Conservation (phyloP, 1,140 invertebrate species). For the Pseudobourletiella spinata region DNA sequence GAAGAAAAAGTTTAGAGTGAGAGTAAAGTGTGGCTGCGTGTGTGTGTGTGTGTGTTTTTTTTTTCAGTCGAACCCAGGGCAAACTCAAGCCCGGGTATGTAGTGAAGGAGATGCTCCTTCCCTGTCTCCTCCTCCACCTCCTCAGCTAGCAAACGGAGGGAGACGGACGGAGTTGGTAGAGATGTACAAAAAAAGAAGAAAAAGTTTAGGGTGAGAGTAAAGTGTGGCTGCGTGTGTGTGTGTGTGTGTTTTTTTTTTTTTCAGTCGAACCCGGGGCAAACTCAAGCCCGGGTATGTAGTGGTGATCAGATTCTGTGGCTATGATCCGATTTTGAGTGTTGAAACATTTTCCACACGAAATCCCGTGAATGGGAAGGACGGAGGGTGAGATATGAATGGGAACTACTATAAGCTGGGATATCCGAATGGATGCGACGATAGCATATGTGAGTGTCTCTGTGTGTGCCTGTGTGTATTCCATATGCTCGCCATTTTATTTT, state of each 20-base stretch:
- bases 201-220: no score
- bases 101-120: no score
- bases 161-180: neutral
- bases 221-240: neutral
- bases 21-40: neutral
- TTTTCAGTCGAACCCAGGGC: no score
- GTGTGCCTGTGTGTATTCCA: neutral
- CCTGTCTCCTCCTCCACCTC: no score
- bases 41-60: neutral
- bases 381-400: neutral
- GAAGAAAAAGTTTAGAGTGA: neutral
- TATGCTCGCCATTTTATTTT: neutral
- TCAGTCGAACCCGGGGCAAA: no score
- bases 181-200: neutral
- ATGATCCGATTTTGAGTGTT: slow-evolving; percentile 30
- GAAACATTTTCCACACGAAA: slow-evolving; percentile 10
- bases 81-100: no score
- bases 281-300: no score
- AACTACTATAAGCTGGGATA: neutral
- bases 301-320: no score
- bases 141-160: neutral
- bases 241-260: neutral
- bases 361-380: neutral
- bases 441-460: no score
- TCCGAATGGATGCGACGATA: neutral